Conservation (phyloP, 2,113 vertebrate genomes). For the Oostethus manadensis region DNA sequence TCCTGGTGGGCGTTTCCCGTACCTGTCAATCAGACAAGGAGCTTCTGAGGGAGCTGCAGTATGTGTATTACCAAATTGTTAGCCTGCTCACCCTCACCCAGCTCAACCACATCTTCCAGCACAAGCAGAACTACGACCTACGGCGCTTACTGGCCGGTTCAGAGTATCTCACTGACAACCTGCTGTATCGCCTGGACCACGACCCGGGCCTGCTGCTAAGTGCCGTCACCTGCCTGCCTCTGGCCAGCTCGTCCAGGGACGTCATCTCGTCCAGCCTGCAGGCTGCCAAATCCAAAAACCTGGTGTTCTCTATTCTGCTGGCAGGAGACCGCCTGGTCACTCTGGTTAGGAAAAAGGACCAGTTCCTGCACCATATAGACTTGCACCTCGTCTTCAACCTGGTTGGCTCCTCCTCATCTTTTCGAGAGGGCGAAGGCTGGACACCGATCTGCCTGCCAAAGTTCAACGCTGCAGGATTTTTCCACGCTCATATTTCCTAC, state of each 20-base stretch:
- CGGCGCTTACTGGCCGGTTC: slow-evolving; percentile 89
- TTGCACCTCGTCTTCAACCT: slow-evolving; percentile 96
- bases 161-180: slow-evolving; percentile 90
- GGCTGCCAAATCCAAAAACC: slow-evolving; percentile 84
- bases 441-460: slow-evolving; percentile 96
- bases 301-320: slow-evolving; percentile 94
- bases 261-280: slow-evolving; percentile 84
- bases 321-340: slow-evolving; percentile 86
- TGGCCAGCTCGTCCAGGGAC: slow-evolving; percentile 77
- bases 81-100: slow-evolving; percentile 93
- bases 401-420: slow-evolving; percentile 89
- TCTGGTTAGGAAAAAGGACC: slow-evolving; percentile 91
- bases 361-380: slow-evolving; percentile 93
- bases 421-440: slow-evolving; percentile 95
- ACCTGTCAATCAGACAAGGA: slow-evolving; percentile 88
- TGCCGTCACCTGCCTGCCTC: slow-evolving; percentile 86
- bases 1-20: slow-evolving; percentile 88
- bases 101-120: slow-evolving; percentile 92
- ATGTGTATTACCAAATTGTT: slow-evolving; percentile 97
- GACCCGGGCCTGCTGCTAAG: slow-evolving; percentile 93
- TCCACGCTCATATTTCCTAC: slow-evolving; percentile 96
- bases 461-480: slow-evolving; percentile 90
- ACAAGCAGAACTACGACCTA: slow-evolving; percentile 95
- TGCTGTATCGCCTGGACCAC: slow-evolving; percentile 84
- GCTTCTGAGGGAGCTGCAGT: slow-evolving; percentile 88